Conservation (phyloP, 2,888 invertebrate genomes). For the Mesochorus sp. region DNA sequence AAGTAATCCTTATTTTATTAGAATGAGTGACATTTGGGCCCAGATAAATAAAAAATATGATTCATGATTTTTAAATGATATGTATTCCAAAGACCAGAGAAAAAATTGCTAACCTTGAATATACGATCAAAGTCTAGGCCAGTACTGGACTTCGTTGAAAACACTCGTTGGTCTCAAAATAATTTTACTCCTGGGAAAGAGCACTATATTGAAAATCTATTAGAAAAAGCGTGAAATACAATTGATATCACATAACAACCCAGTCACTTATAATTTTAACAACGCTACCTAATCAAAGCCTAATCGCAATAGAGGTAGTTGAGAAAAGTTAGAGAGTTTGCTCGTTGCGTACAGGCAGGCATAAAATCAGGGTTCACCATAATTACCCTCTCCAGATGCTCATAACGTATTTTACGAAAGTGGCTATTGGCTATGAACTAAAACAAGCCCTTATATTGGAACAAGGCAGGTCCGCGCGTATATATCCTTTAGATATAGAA, state of each 20-base stretch:
- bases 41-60: no score
- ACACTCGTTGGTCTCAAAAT: no score
- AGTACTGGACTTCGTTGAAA: no score
- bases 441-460: conserved; percentile 22
- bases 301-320: neutral
- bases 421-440: conserved; percentile 44
- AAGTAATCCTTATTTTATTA: no score
- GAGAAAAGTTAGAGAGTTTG: conserved; percentile 1
- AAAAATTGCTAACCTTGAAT: no score
- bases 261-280: neutral
- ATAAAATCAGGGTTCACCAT: conserved; percentile 35
- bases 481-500: conserved; percentile 3
- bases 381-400: conserved; percentile 41
- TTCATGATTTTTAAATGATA: no score
- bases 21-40: no score
- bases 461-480: conserved; percentile 20
- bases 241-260: neutral
- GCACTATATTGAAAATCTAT: no score
- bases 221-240: no score
- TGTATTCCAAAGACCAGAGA: no score
- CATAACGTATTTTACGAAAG: conserved; percentile 51
- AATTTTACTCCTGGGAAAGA: no score
- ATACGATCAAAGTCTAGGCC: no score
- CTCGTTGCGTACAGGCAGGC: conserved; percentile 8
- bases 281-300: neutral